These are phyloP conservation scores for Notodonta ziczac DNA, from an alignment of 2,888 invertebrate species.

Conservation along the genomic window DNA sequence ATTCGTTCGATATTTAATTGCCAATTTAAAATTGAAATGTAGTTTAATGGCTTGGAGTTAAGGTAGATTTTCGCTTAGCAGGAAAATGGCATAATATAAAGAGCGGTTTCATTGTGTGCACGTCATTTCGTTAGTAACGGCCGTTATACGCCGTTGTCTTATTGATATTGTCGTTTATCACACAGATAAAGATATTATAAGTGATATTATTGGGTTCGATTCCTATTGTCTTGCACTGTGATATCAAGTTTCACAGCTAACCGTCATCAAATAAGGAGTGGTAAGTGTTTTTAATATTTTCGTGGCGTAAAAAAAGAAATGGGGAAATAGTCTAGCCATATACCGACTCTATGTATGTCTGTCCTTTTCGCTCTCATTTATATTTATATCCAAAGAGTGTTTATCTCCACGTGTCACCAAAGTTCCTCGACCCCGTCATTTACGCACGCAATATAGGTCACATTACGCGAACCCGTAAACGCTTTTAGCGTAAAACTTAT, in stretches of 20 bases:
- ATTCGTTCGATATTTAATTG: conserved; percentile 16
- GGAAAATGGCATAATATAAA: conserved; percentile 7
- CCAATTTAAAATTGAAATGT: background rate
- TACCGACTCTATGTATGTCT: background rate
- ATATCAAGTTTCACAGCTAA: background rate
- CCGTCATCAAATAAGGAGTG: background rate
- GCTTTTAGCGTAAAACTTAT: conserved; percentile 3
- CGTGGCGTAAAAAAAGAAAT: background rate
- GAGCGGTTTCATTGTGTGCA: conserved; percentile 12
- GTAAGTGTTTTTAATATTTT: conserved; percentile 6
- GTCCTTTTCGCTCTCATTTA: background rate
- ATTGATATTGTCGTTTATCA: conserved; percentile 34
- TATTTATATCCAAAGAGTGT: background rate
- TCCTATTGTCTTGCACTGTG: background rate
- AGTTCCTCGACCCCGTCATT: background rate
- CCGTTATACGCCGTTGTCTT: conserved; percentile 12
- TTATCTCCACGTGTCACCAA: background rate
- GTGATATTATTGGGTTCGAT: background rate
- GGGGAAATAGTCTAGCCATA: background rate
- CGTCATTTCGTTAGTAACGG: conserved; percentile 28
- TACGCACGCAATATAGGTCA: conserved; percentile 2
- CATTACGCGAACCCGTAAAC: conserved; percentile 1
- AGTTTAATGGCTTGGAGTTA: background rate
- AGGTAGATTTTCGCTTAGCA: conserved; percentile 15
- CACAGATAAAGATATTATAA: conserved; percentile 19